Conservation (phyloP, 2,797 vertebrate genomes). For the Macropus fuliginosus region DNA sequence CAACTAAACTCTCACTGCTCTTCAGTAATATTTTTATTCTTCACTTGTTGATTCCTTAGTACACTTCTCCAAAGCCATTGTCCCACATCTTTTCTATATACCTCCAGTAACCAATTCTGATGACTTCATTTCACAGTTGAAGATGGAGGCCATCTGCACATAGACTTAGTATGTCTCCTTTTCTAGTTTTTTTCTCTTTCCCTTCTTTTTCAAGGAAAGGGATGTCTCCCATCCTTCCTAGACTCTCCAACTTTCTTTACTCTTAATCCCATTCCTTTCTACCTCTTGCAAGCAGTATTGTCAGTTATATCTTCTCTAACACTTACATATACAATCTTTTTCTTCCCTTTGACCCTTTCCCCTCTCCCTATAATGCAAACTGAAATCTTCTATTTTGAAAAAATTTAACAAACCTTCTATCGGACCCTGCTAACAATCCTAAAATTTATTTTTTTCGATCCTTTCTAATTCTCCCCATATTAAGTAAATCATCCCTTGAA, state of each 20-base stretch:
- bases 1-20: neutral
- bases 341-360: neutral
- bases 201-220: neutral
- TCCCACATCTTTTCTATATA: neutral
- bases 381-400: neutral
- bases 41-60: neutral
- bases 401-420: neutral
- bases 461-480: neutral
- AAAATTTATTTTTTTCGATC: neutral
- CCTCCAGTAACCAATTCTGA: neutral
- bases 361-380: neutral
- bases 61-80: neutral
- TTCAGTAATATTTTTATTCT: neutral
- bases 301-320: neutral
- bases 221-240: neutral
- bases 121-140: neutral
- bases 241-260: neutral
- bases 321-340: neutral
- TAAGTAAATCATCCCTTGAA: neutral
- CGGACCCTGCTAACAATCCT: neutral
- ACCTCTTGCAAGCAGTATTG: neutral
- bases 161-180: neutral
- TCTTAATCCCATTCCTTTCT: neutral
- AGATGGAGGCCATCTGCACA: neutral
- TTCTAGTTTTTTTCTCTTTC: neutral